These are phyloP conservation scores for Drosophila subpulchrella DNA, from an alignment of 1,140 invertebrate species.

Conservation along the genomic window DNA sequence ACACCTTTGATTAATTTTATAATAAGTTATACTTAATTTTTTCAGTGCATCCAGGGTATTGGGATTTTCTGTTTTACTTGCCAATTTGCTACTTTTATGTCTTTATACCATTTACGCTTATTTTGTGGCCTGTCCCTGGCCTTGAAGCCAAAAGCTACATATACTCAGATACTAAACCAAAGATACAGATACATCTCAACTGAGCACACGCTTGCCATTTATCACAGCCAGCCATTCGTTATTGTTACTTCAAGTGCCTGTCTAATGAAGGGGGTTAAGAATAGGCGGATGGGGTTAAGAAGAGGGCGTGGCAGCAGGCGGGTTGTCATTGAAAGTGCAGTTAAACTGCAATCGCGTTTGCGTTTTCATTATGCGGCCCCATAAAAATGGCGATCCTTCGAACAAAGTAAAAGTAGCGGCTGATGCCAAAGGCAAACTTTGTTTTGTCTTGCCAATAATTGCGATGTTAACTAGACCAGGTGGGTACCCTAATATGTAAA, in stretches of 20 bases:
- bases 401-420: conserved; percentile 34
- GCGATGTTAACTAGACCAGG: neutral
- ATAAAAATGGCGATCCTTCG: conserved; percentile 56
- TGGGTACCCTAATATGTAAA: conserved; percentile 10
- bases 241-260: conserved; percentile 53
- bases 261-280: conserved; percentile 10
- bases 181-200: conserved; percentile 20
- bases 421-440: conserved; percentile 39
- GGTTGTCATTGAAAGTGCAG: conserved; percentile 71
- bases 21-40: neutral
- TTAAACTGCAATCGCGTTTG: conserved; percentile 75
- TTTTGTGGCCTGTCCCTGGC: conserved; percentile 35
- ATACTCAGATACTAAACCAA: neutral
- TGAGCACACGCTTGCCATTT: conserved; percentile 49
- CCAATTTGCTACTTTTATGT: conserved; percentile 67
- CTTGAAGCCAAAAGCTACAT: conserved; percentile 18
- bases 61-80: conserved; percentile 25
- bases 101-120: conserved; percentile 69
- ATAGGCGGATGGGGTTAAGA: neutral
- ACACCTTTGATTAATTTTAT: too few species aligned
- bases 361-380: conserved; percentile 70
- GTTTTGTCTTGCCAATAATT: conserved; percentile 1
- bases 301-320: conserved; percentile 3
- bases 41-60: conserved; percentile 10
- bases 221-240: conserved; percentile 61